Evolutionary conservation across 2,797 vertebrate species (phyloP).

Genomic region (Sylvilagus floridanus): DNA sequence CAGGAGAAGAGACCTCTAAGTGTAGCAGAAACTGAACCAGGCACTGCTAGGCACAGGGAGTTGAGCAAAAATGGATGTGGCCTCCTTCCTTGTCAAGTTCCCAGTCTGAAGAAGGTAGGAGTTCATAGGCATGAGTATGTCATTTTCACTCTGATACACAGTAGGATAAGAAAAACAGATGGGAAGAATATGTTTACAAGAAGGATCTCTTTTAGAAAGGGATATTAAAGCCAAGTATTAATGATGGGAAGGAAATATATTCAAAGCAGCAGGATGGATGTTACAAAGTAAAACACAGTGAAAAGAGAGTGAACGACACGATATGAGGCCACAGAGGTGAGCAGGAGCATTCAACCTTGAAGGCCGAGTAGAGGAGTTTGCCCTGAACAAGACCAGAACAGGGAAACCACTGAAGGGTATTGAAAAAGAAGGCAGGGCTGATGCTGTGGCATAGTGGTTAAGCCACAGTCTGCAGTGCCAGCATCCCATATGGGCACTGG

Average conservation of each 20-base stretch:
- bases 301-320: neutral
- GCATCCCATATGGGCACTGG: too few species aligned
- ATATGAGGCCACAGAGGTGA: neutral
- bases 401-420: rapidly evolving
- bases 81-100: neutral
- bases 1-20: neutral
- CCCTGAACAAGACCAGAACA: neutral
- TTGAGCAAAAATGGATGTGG: neutral
- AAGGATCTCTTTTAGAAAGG: neutral
- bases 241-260: neutral
- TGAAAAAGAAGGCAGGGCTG: neutral
- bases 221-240: neutral
- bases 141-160: neutral
- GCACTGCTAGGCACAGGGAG: neutral
- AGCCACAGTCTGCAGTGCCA: too few species aligned
- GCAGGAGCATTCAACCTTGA: neutral
- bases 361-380: neutral
- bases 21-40: neutral
- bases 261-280: neutral
- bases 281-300: neutral
- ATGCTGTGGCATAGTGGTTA: too few species aligned
- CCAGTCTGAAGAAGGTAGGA: neutral
- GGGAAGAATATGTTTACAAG: too few species aligned
- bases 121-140: neutral
- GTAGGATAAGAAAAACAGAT: neutral